Evolutionary conservation across 1,140 invertebrate species (phyloP), one percentile per base, ranked within the genome.

Genomic region (Drosophila auraria): DNA sequence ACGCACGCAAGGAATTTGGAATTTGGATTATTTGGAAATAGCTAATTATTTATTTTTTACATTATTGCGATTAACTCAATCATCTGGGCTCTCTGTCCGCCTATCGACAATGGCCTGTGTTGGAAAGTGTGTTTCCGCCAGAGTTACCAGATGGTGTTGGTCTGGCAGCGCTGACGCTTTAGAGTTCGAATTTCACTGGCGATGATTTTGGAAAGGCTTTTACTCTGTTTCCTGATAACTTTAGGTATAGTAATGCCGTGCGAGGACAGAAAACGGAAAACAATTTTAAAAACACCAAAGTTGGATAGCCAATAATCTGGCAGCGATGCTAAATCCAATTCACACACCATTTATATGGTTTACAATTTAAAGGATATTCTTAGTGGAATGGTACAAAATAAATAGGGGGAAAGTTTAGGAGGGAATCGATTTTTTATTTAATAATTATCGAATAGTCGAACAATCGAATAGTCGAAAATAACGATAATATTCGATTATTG

Each of bases 1-100:
- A 75, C 71, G 51, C 72, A 75, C 70, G 61, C 63, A 77, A 77
- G 56, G 54, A 78, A 77, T 77, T 68, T 68, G 73, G 74, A 78
- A 77, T 77, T 77, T 77, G 47, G 62, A 77, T 77, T 65, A 77
- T 53, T 59, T 66, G 53, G 53, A 57, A 66, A 53, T 45, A 30
- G 40, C 68, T 61, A 73, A 74, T 68, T 58, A 74, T 76, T 59
- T 66, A 53, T 60, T 53, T 62, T 71, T 69, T 56, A 51, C 65
- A 61, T 56, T 81, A 53, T 49, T 62, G 64, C 70, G 54, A 57
- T 44, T 44, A 47, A 49, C 54, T 51, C 66, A 65, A 73, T 73
- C 66, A 70, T 69, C 63, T 70, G 66, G 66, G 63, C 62, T 65
- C 25, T 54, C 53, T 63, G 33, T 65, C 33, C 61, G 61, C 42